A percentile compares a stretch with the other conserved stretches of the same genome.
These are phyloP conservation scores for Allobates femoralis DNA, from an alignment of 2,797 vertebrate genomes.

Conservation along the genomic window DNA sequence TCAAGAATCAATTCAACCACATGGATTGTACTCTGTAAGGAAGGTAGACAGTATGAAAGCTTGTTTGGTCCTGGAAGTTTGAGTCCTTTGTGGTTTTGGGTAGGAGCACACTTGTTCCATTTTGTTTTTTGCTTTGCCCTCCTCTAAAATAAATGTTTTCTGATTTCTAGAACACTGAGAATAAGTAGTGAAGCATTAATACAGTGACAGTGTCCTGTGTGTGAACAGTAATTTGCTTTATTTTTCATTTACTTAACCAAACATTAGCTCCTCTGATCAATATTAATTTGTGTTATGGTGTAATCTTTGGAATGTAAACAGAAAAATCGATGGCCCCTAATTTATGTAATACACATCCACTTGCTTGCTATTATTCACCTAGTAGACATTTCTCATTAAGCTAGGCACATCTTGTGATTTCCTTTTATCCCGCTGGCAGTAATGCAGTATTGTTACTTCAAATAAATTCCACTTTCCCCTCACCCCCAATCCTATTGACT, in stretches of 20 bases:
- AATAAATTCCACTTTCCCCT: not conserved
- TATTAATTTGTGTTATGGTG: conserved; percentile 58
- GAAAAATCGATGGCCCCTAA: conserved; percentile 58
- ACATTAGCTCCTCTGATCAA: conserved; percentile 45
- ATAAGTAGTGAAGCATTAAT: conserved; percentile 14
- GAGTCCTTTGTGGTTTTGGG: not conserved
- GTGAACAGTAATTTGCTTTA: conserved; percentile 48
- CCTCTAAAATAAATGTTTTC: not conserved
- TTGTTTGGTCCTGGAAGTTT: not conserved
- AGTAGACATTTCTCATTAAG: conserved; percentile 32
- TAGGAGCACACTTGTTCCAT: not conserved
- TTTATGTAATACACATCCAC: conserved; percentile 34
- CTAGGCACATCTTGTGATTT: conserved; percentile 10
- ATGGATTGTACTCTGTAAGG: not conserved
- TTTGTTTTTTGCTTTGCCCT: not conserved
- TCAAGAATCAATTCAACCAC: not conserved
- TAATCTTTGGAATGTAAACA: conserved; percentile 50
- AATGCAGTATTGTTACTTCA: not conserved
- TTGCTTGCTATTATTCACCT: conserved; percentile 37
- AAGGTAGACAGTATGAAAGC: not conserved
- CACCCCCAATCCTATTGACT: not conserved
- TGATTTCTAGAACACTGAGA: conserved; percentile 16
- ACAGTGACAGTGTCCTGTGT: conserved; percentile 66
- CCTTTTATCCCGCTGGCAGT: not conserved
- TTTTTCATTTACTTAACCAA: conserved; percentile 43